phyloP scores from a whole-genome alignment of 2,797 vertebrate species.

The Cygnus olor region DNA sequence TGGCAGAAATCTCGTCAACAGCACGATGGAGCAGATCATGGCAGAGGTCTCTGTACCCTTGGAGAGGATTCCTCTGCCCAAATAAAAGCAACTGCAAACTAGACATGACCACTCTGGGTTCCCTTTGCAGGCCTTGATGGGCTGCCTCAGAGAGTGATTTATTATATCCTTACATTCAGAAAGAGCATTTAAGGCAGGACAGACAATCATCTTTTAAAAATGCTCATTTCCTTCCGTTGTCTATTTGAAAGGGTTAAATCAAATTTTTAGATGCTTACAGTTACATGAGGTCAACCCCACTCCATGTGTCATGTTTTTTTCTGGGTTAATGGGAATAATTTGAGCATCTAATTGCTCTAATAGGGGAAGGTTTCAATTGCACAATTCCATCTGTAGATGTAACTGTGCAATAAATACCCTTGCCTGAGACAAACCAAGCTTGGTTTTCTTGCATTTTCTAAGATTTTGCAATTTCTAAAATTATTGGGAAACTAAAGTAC shows the following conservation, averaged over 20 bases:
- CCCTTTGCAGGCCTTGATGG: background rate
- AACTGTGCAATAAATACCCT: background rate
- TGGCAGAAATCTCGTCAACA: background rate
- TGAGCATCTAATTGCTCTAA: background rate
- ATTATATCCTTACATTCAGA: background rate
- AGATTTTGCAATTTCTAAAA: background rate
- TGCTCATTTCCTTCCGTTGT: background rate
- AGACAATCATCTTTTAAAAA: background rate
- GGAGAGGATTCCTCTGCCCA: background rate
- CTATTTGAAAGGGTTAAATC: background rate
- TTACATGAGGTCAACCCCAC: background rate
- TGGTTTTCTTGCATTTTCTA: no score
- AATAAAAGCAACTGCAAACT: background rate
- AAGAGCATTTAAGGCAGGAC: background rate
- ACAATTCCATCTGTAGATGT: background rate
- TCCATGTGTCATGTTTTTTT: background rate
- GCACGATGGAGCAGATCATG: background rate
- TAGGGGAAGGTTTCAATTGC: background rate
- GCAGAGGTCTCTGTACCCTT: background rate
- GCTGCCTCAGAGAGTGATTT: background rate
- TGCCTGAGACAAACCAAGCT: background rate
- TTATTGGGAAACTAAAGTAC: background rate
- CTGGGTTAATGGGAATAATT: background rate
- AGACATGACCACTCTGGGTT: background rate
- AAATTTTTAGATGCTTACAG: background rate